These are phyloP conservation scores for Theristicus caerulescens DNA, from an alignment of 2,113 vertebrate genomes.

Conservation along the genomic window DNA sequence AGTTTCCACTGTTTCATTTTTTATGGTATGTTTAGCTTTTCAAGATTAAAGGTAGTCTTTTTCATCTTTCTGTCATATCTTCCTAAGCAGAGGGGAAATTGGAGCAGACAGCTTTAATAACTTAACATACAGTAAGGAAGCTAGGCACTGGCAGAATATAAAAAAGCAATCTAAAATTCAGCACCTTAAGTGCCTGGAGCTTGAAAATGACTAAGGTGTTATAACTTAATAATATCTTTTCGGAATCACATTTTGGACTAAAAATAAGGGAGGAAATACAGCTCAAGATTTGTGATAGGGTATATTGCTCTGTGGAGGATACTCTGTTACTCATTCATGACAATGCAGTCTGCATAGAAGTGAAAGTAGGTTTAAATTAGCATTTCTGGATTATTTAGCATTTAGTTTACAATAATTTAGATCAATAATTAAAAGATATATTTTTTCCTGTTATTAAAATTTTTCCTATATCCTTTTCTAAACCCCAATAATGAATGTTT, in stretches of 20 bases:
- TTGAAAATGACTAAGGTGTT: conserved; percentile 67
- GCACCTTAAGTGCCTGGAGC: conserved; percentile 64
- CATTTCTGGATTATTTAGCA: conserved; percentile 42
- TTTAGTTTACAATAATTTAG: conserved; percentile 26
- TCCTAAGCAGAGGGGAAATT: conserved; percentile 66
- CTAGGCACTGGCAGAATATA: conserved; percentile 54
- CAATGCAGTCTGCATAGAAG: neutral
- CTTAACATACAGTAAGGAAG: conserved; percentile 58
- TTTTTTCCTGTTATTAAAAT: neutral
- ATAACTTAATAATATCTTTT: conserved; percentile 67
- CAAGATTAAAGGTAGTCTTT: conserved; percentile 40
- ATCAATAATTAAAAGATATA: conserved; percentile 49
- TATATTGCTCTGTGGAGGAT: conserved; percentile 42
- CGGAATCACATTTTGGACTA: conserved; percentile 53
- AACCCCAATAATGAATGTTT: neutral
- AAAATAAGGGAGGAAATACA: conserved; percentile 40
- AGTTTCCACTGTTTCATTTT: conserved; percentile 47
- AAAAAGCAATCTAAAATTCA: conserved; percentile 75
- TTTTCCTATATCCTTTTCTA: neutral
- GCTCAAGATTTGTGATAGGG: conserved; percentile 25
- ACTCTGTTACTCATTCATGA: conserved; percentile 40
- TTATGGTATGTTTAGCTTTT: conserved; percentile 44
- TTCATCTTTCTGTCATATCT: conserved; percentile 66
- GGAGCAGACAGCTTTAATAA: conserved; percentile 75
- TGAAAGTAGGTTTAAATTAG: conserved; percentile 52